Evolutionary conservation across 2,888 invertebrate species (phyloP), one percentile per base, ranked within the genome.

Genomic region (Acanthosepion lycidas): DNA sequence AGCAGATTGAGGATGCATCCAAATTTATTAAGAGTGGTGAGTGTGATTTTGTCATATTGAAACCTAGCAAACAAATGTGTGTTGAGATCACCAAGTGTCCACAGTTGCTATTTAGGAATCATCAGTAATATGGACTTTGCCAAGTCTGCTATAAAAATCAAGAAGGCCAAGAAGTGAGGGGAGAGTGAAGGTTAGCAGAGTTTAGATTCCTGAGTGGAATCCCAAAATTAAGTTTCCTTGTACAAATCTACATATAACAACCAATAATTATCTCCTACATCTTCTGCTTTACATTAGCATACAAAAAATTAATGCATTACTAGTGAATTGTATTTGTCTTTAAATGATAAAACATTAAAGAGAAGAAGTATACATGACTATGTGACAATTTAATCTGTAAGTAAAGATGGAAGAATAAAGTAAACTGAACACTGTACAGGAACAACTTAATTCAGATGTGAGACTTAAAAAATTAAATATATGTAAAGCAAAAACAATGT

Each of bases 41-140:
- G 98, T 99, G 99, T 95, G 99, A 99, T 96, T 99, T 99, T 97
- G 99, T 99, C 96, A 98, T 98, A 97, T 98, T 99, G 98, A 98
- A 99, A 96, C 99, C 99, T 96, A 98, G 98, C 96, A 99, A 99
- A 98, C 99, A 99, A 96, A 98, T 99, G 98, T 99, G 99, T 98
- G 99, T 99, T 95, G 99, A 99, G 98, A 98, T 99, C 98, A 98
- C 98, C 97, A 99, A 99, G 98, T 99, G 99, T 98, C 99, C 99
- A 97, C 99, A 97, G 99, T 99, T 98, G 99, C 99, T 96, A 99
- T 99, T 95, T 99, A 95, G 99, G 99, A 97, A 99, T 99, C 97
- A 99, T 99, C 97, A 98, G 98, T 97, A 96, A 97, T 94, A 97
- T 97, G 96, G 98, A 98, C 98, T 99, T 99, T 98, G 99, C 99